Base-by-base conservation (phyloP, 2,888 invertebrate species). In the Oscheius sp. region DNA sequence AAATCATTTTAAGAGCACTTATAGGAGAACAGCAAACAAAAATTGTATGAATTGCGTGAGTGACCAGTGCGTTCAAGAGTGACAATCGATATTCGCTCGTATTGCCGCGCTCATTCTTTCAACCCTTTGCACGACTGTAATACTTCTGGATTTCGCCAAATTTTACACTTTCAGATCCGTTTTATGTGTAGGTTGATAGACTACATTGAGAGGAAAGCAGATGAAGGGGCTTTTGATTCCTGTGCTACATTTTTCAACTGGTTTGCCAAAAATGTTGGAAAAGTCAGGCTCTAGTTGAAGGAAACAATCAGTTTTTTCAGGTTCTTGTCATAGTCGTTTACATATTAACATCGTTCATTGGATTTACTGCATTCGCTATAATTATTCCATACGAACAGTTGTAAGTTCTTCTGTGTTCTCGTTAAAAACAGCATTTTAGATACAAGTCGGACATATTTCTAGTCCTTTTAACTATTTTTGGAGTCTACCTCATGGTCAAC, bases 331-430 rank as follows among this genome's bases (percentile, higher is more conserved):
- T 76, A 10, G 75, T 82, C 58, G 84, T 84, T n/a, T 79, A 80
- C 58, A 62, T 76, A 51, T 77, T 84, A 53, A 81, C 82, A 5
- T 13, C 75, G 1, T 78, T 81, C 35, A 72, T 84, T 1, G 70
- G 77, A 1, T 76, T 79, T 72, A 81, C 84, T 11, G 77, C 81
- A 1, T 84, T 81, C 48, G 76, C 73, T 55, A 81, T 84, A 21
- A 81, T 84, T 55, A 75, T 84, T n/a, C 84, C 84, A 48, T 84
- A 82, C 37, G 84, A 84, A 58, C 82, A 84, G 75, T 55, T 80
- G 84, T 84, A 57, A 72, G 75, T 75, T 37, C 37, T 47, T 66
- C 42, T 1, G 42, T 33, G 9, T 13, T 5, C 10, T 59, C n/a
- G 11, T 33, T n/a, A n/a, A 33, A 21, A 29, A 9, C 13, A 9